Base-by-base conservation (phyloP, 2,797 vertebrate genomes). In the Knipowitschia caucasica region DNA sequence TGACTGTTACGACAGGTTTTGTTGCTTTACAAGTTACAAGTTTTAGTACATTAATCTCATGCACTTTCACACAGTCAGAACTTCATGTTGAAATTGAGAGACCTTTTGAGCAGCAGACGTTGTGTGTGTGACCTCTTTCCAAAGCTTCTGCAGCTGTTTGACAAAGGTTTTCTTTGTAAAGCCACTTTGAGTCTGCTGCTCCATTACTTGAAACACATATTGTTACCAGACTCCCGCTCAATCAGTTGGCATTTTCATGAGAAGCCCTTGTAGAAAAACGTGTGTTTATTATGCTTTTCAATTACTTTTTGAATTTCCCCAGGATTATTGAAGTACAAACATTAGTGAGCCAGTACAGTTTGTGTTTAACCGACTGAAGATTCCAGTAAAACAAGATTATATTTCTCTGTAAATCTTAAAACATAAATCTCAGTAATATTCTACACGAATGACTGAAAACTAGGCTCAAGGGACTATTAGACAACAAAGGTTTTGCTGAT, bases 401-500 rank as follows among this genome's bases (percentile, higher is more conserved):
- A 11, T 8, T 8, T 55, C 6, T 7, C 20, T 34, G 18, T 21
- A 50, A 61, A 50, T 49, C 8, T 10, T 49, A 60, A 25, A 25
- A 56, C 20, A 24, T 18, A 7, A 31, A 51, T 7, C 34, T 7
- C 36, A 43, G 27, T 55, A 39, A 6, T 42, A 36, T 5, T 12
- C 50, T 26, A 2, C 26, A 8, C n/a, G 29, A 15, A 23, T 11
- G 71, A 56, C 30, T 44, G 42, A 44, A 47, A 29, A 11, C 4
- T n/a, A 46, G 38, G 17, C 45, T 26, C 67, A 67, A 29, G 0
- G 4, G 24, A 24, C 54, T 25, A 46, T 9, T 36, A 69, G 34
- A 76, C 34, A 40, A 25, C 33, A 75, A 45, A 21, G 40, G 53
- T 69, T 67, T 39, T 49, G 17, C 35, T 45, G 2, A 77, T 81